phyloP scores from a whole-genome alignment of 2,888 invertebrate genomes.

The Cosmia trapezina region DNA sequence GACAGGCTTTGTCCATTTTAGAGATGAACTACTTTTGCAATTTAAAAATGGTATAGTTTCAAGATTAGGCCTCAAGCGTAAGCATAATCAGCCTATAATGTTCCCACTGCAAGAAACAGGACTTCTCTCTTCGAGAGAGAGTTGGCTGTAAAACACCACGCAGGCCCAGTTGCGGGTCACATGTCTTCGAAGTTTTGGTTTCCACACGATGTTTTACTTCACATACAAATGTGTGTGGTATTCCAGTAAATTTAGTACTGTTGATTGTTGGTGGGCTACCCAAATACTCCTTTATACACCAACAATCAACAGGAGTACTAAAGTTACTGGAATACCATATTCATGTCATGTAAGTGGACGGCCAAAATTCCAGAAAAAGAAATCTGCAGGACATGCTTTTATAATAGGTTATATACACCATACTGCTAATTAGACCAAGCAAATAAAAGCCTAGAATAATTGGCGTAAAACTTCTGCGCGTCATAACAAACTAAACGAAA shows the following conservation, averaged over 20 bases:
- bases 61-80: not conserved
- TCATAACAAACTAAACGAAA: constrained; percentile 36
- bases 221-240: too few species aligned
- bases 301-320: not conserved
- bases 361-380: not conserved
- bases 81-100: too few species aligned
- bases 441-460: constrained; percentile 3
- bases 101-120: too few species aligned
- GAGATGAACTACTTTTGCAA: not conserved
- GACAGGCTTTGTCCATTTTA: not conserved
- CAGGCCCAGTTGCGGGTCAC: too few species aligned
- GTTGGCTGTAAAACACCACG: too few species aligned
- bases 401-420: too few species aligned
- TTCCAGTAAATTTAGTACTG: too few species aligned
- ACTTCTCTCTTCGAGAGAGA: too few species aligned
- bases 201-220: too few species aligned
- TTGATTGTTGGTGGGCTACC: too few species aligned
- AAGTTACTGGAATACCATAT: not conserved
- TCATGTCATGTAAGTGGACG: not conserved
- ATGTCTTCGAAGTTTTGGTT: too few species aligned
- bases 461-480: not conserved
- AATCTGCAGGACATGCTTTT: not conserved
- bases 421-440: not conserved
- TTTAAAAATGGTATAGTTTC: not conserved
- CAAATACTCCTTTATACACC: too few species aligned